Evolutionary conservation across 1,140 invertebrate species (phyloP).

Genomic region (Macrobrachium rosenbergii): DNA sequence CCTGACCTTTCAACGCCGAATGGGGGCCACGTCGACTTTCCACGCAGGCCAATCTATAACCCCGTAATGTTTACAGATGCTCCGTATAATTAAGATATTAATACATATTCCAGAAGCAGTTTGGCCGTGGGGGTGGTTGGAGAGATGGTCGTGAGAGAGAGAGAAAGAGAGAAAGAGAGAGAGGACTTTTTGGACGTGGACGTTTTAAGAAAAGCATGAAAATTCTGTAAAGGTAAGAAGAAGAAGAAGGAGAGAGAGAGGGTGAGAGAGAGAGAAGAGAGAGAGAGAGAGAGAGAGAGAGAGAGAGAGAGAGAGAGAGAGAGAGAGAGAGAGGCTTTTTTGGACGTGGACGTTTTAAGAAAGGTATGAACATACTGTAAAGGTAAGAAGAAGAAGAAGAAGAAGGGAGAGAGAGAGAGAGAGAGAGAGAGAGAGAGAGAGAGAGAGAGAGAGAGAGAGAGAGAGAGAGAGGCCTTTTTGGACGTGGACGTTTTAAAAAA

Average conservation of each 20-base stretch:
- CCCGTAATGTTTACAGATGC: slow-evolving; percentile 49
- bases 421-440: background rate
- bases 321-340: too few species aligned
- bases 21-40: slow-evolving; percentile 28
- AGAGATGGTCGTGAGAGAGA: background rate
- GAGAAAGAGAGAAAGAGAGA: background rate
- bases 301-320: background rate
- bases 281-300: background rate
- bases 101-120: slow-evolving; percentile 23
- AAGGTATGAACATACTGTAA: background rate
- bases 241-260: background rate
- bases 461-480: too few species aligned
- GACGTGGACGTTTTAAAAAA: too few species aligned
- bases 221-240: background rate
- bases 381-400: background rate
- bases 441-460: too few species aligned
- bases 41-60: slow-evolving; percentile 50
- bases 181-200: background rate
- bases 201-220: background rate
- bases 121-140: background rate
- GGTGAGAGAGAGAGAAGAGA: background rate
- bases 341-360: background rate
- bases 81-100: slow-evolving; percentile 49
- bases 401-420: background rate
- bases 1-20: slow-evolving; percentile 50